Evolutionary conservation across 1,140 invertebrate genomes (phyloP), one percentile per base, ranked within the genome.

Genomic region (Ceratoteleas bidentatus): DNA sequence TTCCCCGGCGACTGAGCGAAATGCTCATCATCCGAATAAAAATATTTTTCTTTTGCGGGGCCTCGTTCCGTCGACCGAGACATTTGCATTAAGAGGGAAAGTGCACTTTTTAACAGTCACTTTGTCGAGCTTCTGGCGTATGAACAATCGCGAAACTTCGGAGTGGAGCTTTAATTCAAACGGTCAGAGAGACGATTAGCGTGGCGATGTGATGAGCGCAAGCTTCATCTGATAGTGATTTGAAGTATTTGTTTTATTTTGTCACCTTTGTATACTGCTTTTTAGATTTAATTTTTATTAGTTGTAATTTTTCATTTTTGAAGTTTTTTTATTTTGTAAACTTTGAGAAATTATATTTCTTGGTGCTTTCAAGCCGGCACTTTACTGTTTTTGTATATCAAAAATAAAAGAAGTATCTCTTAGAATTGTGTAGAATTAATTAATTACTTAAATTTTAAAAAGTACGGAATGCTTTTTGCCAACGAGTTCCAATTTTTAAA

Each of bases 1-100:
- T 89, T 81, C 81, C 80, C 74, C 76, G 60, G 64, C 83, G 73
- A 72, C 72, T 85, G 77, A 82, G 78, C 82, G 81, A 87, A 82
- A 81, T 77, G 81, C 75, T 47, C 82, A 78, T 84, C 75, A 69
- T 62, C 84, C 81, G 83, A 88, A 86, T 85, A 89, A 90, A 90
- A 90, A 89, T 89, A 89, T 90, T 90, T 90, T 88, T 88, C 89
- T 89, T 90, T 69, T 81, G 79, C 76, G 79, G 72, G 73, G 60
- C 74, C 85, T 38, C 43, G 60, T 45, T 75, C 60, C 43, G 33
- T 70, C 54, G 45, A 14, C 32, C 43, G 34, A 73, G 58, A 60
- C 47, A 75, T 82, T 81, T 64, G 65, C 74, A 80, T 84, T 43
- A 74, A 65, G 65, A 74, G 56, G 57, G 52, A 77, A 62, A 69